Evolutionary conservation across 2,888 invertebrate genomes (phyloP).

Genomic region (Erpobdella octoculata): DNA sequence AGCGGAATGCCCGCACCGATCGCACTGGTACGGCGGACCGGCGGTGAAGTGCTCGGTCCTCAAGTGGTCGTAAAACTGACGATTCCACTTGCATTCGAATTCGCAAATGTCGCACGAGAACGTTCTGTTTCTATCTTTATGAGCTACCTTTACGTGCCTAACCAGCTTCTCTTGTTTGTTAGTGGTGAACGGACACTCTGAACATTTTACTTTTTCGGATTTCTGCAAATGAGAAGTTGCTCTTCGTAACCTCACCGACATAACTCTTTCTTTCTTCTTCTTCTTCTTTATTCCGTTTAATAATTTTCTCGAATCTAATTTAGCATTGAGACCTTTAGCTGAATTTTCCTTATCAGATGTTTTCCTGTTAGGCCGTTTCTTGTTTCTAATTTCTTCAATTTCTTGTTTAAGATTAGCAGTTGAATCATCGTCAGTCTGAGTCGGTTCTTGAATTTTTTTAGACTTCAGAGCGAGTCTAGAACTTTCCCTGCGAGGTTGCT

Average conservation of each 20-base stretch:
- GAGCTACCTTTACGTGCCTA: constrained; percentile 21
- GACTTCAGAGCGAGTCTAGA: constrained; percentile 1
- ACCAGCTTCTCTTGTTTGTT: constrained; percentile 16
- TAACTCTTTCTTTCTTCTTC: not conserved
- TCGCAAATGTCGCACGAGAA: constrained; percentile 31
- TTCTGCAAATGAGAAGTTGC: not conserved
- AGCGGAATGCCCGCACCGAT: constrained; percentile 55
- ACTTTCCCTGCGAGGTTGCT: constrained; percentile 20
- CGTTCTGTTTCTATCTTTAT: not conserved
- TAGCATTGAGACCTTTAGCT: not conserved
- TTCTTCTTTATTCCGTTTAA: constrained; percentile 12
- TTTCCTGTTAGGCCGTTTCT: not conserved
- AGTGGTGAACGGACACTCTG: constrained; percentile 22
- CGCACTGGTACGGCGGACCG: constrained; percentile 55
- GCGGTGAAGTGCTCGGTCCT: constrained; percentile 51
- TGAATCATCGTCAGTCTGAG: not conserved
- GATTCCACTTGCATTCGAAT: constrained; percentile 33
- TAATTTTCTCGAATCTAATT: not conserved
- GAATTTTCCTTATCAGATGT: not conserved
- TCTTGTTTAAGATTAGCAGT: not conserved
- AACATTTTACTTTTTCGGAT: not conserved
- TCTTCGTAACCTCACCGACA: not conserved
- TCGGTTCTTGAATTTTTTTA: constrained; percentile 3
- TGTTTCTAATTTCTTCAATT: too few species aligned
- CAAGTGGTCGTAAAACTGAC: constrained; percentile 32